Percentiles rank a stretch among this genome's conserved stretches.
phyloP scores from a whole-genome alignment of 1,140 invertebrate genomes.

The Zaprionus vittiger region DNA sequence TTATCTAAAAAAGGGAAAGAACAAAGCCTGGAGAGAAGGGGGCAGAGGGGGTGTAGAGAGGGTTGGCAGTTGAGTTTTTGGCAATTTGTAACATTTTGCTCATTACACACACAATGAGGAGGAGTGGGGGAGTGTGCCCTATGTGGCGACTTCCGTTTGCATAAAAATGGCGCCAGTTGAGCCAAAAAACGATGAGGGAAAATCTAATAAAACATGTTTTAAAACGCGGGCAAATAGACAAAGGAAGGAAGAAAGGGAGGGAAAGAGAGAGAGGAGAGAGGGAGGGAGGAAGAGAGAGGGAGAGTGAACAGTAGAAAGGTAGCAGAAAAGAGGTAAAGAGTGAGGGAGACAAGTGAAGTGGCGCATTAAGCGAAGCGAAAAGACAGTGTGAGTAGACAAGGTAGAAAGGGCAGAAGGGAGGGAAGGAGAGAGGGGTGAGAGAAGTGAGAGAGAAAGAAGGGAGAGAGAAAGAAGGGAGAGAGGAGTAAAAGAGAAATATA shows the following conservation, averaged over 20 bases:
- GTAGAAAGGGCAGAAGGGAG: background rate
- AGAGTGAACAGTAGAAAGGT: background rate
- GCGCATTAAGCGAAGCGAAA: background rate
- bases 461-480: too few species aligned
- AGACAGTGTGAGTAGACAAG: background rate
- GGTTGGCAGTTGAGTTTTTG: constrained; percentile 52
- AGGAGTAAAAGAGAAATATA: too few species aligned
- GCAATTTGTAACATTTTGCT: constrained; percentile 79
- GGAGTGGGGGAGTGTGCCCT: constrained; percentile 8
- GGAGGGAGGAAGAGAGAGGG: background rate
- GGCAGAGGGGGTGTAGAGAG: background rate
- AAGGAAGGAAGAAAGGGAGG: constrained; percentile 28
- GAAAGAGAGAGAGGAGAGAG: background rate
- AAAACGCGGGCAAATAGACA: constrained; percentile 56
- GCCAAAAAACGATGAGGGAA: constrained; percentile 30
- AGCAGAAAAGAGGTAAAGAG: background rate
- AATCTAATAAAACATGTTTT: constrained; percentile 75
- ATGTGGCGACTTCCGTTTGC: constrained; percentile 61
- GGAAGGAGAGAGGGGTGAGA: background rate
- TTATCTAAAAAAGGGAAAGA: constrained; percentile 66
- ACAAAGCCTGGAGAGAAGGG: background rate
- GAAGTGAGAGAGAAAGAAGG: too few species aligned
- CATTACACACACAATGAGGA: constrained; percentile 59
- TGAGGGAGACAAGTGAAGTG: background rate
- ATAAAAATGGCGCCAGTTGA: constrained; percentile 70